Evolutionary conservation across 2,888 invertebrate species (phyloP), one percentile per base, ranked within the genome.

Genomic region (Minunthozetes semirufus): DNA sequence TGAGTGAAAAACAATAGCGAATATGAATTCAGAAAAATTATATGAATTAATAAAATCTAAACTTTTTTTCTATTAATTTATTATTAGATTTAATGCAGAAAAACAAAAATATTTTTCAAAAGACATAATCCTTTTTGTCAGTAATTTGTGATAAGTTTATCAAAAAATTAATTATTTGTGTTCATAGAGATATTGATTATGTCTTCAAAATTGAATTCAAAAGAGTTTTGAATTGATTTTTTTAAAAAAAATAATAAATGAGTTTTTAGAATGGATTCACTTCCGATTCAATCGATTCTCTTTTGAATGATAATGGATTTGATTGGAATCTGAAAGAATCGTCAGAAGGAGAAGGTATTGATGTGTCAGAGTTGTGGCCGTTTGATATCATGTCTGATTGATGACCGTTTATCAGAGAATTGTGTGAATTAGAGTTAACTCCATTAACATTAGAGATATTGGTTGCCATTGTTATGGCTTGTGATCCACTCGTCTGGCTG

Each of bases 321-420:
- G 68, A 73, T 66, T 61, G 77, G 13, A 76, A 4, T 63, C 75
- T 76, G 42, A 53, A 76, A 11, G 76, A 50, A 19, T 75, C 72
- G 22, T 79, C 77, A 5, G 78, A 75, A 9, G 78, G 78, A 13
- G 78, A 78, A 33, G 78, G 78, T 13, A 78, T 79, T 13, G 78
- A 77, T 8, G 77, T 78, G 29, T 78, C 79, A 11, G 78, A 33
- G 29, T 29, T 53, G 53, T 72, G 68, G 27, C 46, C 68, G 19
- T 46, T 68, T 29, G 68, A 27, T 13, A 68, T 6, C 15, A 46
- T 53, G 13, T 38, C 33, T 27, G 73, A 48, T 8, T 27, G 46
- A 22, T 42, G 25, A 38, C 53, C 42, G 59, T 72, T 70, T 27
- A 38, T 27, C 56, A 72, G 29, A n/a, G 53, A 29, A n/a, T 29